Conservation (phyloP, 2,113 vertebrate species). For the Noturus placidus region DNA sequence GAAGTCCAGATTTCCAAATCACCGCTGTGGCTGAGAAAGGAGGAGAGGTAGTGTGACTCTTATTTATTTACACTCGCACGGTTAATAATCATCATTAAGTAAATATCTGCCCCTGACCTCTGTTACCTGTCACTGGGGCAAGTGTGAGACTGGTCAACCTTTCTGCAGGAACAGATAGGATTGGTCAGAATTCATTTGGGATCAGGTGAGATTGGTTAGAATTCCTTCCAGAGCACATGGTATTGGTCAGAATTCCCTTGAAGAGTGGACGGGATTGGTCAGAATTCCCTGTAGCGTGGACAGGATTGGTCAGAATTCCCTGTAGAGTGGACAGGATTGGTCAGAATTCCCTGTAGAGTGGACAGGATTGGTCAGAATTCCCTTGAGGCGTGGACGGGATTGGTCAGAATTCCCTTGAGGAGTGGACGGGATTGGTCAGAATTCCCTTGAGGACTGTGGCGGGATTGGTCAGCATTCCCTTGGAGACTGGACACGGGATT, state of each 20-base stretch:
- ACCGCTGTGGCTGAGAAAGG: conserved; percentile 87
- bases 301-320: neutral
- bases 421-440: no score
- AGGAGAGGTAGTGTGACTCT: conserved; percentile 77
- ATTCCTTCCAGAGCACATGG: neutral
- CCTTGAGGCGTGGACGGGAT: no score
- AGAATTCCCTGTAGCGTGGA: neutral
- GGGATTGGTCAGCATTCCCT: neutral
- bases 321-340: neutral
- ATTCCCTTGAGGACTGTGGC: neutral
- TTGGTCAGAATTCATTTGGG: neutral
- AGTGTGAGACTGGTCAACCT: neutral
- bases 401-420: no score
- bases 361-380: neutral
- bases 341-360: neutral
- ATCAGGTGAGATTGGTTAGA: neutral
- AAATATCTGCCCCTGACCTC: neutral
- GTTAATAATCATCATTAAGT: neutral
- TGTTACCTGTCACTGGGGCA: neutral
- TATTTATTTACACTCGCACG: neutral
- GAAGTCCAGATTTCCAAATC: conserved; percentile 87
- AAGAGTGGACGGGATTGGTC: neutral
- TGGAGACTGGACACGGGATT: neutral
- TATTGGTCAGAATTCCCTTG: neutral
- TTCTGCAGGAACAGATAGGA: neutral